phyloP scores from a whole-genome alignment of 2,888 invertebrate genomes.

The Drosophila siamana region DNA sequence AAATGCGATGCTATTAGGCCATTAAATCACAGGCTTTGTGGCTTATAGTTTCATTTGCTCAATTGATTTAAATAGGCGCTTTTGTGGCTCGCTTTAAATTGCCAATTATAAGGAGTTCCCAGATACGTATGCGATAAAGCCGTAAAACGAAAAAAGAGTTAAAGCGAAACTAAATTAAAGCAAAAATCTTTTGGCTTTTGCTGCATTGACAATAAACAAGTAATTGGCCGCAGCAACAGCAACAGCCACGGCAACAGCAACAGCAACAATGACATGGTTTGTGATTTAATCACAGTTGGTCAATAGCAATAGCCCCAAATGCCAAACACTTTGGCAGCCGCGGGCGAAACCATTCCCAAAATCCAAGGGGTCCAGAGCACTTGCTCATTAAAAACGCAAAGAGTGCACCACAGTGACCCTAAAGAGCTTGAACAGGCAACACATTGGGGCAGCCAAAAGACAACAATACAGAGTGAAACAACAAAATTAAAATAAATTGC shows the following conservation, averaged over 20 bases:
- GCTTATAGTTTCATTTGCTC: conserved; percentile 38
- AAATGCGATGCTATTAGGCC: conserved; percentile 21
- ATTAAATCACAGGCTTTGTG: conserved; percentile 40
- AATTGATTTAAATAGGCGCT: conserved; percentile 71
- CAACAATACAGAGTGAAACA: conserved; percentile 54
- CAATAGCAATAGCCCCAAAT: conserved; percentile 65
- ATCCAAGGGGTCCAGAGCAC: conserved; percentile 45
- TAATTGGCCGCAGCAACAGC: conserved; percentile 66
- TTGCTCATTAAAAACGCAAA: conserved; percentile 73
- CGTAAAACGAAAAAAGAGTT: conserved; percentile 44
- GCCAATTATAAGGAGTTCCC: conserved; percentile 68
- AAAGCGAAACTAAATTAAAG: conserved; percentile 58
- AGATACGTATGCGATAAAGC: conserved; percentile 66
- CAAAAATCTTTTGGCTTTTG: conserved; percentile 52
- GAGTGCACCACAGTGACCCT: conserved; percentile 74
- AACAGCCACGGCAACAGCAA: conserved; percentile 36
- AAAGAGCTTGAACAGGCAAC: conserved; percentile 65
- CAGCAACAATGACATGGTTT: conserved; percentile 32
- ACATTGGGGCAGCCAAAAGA: conserved; percentile 21
- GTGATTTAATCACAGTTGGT: conserved; percentile 71
- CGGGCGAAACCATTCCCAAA: conserved; percentile 15
- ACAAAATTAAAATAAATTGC: conserved; percentile 74
- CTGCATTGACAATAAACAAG: conserved; percentile 71
- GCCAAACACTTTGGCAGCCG: conserved; percentile 71
- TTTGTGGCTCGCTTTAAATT: conserved; percentile 67